Conservation (phyloP, 2,113 vertebrate species). For the Antechinus flavipes region DNA sequence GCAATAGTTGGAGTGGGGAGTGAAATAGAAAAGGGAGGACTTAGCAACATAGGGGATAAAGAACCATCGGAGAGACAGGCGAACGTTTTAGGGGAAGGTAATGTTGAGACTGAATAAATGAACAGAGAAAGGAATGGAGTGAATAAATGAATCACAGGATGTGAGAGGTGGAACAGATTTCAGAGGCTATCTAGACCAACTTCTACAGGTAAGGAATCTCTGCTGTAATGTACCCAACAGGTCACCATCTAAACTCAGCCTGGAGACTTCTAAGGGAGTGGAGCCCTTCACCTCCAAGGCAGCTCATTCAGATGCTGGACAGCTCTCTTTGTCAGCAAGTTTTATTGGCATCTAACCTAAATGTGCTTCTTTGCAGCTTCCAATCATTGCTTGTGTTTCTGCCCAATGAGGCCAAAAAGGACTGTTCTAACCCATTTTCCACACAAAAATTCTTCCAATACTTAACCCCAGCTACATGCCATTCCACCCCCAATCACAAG, state of each 20-base stretch:
- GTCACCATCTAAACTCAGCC: not conserved
- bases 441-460: not conserved
- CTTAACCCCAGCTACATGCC: not conserved
- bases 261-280: not conserved
- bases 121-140: not conserved
- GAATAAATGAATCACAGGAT: not conserved
- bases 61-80: not conserved
- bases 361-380: not conserved
- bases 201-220: not conserved
- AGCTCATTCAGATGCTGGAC: not conserved
- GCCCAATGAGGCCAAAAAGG: not conserved
- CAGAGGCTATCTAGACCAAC: not conserved
- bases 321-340: not conserved
- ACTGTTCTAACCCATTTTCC: not conserved
- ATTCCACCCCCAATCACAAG: not conserved
- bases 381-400: not conserved
- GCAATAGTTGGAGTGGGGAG: not conserved
- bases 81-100: not conserved
- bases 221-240: not conserved
- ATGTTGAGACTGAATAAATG: not conserved
- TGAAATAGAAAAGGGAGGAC: not conserved
- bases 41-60: not conserved
- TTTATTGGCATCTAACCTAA: not conserved
- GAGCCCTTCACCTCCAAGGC: not conserved
- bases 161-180: not conserved